Base-by-base conservation (phyloP, 2,888 invertebrate species). In the Limnephilus lunatus region DNA sequence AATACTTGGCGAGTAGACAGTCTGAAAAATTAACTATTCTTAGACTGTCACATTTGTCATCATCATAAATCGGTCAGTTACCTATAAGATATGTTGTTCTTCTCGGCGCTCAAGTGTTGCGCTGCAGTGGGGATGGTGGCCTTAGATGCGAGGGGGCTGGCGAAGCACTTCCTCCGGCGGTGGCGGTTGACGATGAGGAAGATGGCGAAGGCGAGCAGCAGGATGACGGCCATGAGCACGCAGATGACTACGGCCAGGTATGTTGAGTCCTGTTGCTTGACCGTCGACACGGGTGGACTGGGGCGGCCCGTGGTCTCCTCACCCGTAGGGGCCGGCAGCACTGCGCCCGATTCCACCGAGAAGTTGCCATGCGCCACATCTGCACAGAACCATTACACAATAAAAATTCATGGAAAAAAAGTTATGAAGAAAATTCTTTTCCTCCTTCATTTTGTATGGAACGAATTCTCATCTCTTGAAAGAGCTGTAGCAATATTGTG, bases 191-290 rank as follows among this genome's bases (percentile, higher is more conserved):
- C 96, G 94, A 98, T 97, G 91, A 98, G 96, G 95, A 97, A 97
- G 94, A 98, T 97, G 80, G 97, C 97, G 12, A 97, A 97, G 3
- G 97, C 97, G 39, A 98, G 95, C 2, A 98, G 95, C 90, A 98
- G 96, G 90, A 98, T 97, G 87, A 98, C 96, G 1, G 97, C 97
- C 39, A 97, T 97, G 89, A 98, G 95, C 9, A 98, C 97, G n/a
- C 98, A 97, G 82, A 98, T 97, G 91, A 98, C 97, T 93, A 98
- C 97, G n/a, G 97, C 97, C 96, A 98, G 97, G 95, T 97, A 97
- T 11, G 97, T 95, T 1, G 97, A 97, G 94, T 98, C 97, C 94
- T 97, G 97, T 94, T 97, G 97, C 92, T 97, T 97, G 1, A 97
- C 97, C 15, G 97, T 97, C 25, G 97, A 96, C 92, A 97, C 97